Base-by-base conservation (phyloP, 2,888 invertebrate species). In the Sipunculus nudus region DNA sequence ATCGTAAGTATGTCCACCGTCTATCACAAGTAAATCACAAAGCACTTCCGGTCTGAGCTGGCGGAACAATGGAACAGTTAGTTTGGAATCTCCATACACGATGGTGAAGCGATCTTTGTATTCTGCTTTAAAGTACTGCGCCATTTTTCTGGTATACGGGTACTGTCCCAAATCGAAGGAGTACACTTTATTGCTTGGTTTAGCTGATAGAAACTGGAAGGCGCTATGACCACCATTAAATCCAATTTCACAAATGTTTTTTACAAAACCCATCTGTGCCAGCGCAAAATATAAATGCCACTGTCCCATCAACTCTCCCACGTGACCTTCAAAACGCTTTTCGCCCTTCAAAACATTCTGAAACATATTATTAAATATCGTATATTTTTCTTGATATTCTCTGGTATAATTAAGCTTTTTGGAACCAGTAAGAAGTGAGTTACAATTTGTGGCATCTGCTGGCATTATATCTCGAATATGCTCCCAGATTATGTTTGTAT, bases 91-190 rank as follows among this genome's bases (percentile, higher is more conserved):
- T 5, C 68, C 68, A 21, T 55, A 65, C 25, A 31, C 46, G 16
- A 61, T 21, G 28, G 13, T 26, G 23, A 61, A 38, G 8, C 68
- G 47, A 23, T 41, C 52, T 3, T 49, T 48, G 41, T 59, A 68
- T 16, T 21, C 13, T 19, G 40, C 28, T 6, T 41, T 16, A 8
- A 68, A 43, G 26, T 53, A 66, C 1, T 48, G 41, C 2, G 62
- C 62, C 53, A 68, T 57, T 13, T 52, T 50, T 10, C 23, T 19
- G 10, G 62, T 31, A 47, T 63, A 65, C 1, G 19, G 16, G 43
- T 68, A 59, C 25, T 31, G 21, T 3, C 55, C 62, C n/a, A 63
- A 32, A 46, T 68, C 68, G 50, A 68, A 68, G 2, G 65, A 62
- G 21, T 31, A 28, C 28, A 53, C 31, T 21, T 53, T 16, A 32